Conservation (phyloP, 2,113 vertebrate species). For the Pteruthius melanotis region DNA sequence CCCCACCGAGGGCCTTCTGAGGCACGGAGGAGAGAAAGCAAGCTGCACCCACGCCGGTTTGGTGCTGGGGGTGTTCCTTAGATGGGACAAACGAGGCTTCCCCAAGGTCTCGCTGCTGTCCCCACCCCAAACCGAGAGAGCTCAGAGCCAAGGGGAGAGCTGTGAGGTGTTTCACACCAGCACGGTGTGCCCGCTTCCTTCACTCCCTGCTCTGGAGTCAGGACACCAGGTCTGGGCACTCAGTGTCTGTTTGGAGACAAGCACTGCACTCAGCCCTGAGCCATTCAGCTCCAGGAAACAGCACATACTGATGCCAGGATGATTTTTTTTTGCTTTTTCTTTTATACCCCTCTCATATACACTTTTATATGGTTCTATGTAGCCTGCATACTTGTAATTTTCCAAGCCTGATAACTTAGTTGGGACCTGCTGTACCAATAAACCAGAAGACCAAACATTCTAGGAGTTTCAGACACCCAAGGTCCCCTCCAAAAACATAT, state of each 20-base stretch:
- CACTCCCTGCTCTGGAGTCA: background rate
- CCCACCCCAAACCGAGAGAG: background rate
- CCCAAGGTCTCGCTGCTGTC: background rate
- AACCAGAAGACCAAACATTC: no score
- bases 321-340: no score
- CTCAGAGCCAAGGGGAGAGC: background rate
- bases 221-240: background rate
- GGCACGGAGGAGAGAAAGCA: background rate
- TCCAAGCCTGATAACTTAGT: no score
- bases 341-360: no score
- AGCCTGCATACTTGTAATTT: no score
- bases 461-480: no score
- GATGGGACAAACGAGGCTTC: background rate
- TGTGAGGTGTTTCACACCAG: background rate
- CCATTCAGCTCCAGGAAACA: background rate
- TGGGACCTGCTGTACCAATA: no score
- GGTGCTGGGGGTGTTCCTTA: background rate
- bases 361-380: no score
- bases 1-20: background rate
- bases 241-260: background rate
- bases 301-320: no score
- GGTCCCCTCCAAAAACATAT: no score
- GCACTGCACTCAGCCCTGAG: background rate
- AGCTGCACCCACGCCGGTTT: background rate
- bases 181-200: accelerated